Conservation (phyloP, 2,888 invertebrate genomes). For the Andrena bucephala region DNA sequence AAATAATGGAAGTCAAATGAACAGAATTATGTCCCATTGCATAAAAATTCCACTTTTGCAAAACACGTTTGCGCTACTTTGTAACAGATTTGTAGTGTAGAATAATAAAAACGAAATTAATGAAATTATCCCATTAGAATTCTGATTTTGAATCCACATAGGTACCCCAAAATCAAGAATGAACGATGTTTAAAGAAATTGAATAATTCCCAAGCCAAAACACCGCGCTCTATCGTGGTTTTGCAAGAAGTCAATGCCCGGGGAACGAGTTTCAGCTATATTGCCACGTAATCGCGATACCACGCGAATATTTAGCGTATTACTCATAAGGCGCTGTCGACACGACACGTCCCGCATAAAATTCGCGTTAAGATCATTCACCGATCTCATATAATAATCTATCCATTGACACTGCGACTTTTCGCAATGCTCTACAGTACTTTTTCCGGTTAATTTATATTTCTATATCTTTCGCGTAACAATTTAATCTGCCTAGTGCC, state of each 20-base stretch:
- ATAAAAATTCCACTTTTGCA: too few relatives aligned
- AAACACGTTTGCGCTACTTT: neutral
- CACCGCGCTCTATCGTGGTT: constrained; percentile 6
- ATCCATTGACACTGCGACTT: neutral
- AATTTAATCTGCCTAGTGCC: too few relatives aligned
- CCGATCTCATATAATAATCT: neutral
- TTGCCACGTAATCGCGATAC: constrained; percentile 49
- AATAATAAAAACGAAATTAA: neutral
- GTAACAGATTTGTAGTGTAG: neutral
- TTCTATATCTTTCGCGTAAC: too few relatives aligned
- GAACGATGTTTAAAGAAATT: neutral
- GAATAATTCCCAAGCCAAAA: constrained; percentile 2
- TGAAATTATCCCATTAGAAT: neutral
- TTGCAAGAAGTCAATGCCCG: constrained; percentile 43
- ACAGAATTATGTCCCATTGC: too few relatives aligned
- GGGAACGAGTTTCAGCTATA: constrained; percentile 38
- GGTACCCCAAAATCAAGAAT: neutral
- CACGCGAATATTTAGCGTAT: constrained; percentile 41
- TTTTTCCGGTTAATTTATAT: too few relatives aligned
- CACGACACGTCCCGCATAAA: constrained; percentile 17
- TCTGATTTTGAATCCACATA: neutral
- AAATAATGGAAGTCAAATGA: too few relatives aligned
- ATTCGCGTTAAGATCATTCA: neutral
- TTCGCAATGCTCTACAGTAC: too few relatives aligned
- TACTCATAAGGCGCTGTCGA: constrained; percentile 37